Base-by-base conservation (phyloP, 2,797 vertebrate genomes). In the Spheniscus humboldti region DNA sequence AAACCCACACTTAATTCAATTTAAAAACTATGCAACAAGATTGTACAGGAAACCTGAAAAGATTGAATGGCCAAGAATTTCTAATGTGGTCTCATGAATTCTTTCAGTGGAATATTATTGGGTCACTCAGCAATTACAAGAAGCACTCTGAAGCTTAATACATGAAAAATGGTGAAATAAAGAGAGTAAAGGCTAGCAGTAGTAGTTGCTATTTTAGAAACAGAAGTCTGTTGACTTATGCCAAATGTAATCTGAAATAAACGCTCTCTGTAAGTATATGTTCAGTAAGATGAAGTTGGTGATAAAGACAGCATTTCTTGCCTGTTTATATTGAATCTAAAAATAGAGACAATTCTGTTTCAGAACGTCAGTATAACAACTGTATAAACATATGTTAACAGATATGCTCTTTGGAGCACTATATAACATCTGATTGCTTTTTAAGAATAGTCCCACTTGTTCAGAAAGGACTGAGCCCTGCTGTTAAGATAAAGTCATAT, bases 1-100 rank as follows among this genome's bases (percentile, higher is more conserved):
- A 90, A 96, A 83, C 62, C 45, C 12, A 50, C 45, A 20, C 75
- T 91, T 95, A 84, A 85, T 89, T 89, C 30, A 45, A 16, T 87
- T 89, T 74, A 13, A 93, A 96, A 97, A 78, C 76, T 85, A 16
- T 83, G 72, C 37, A 68, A 90, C 68, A 81, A 75, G 89, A 75
- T 90, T 52, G 50, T 94, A 74, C 78, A 81, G 62, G 84, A 96
- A 83, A 92, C 66, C 41, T 69, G 62, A 47, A 84, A 90, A 91
- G 77, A 87, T 56, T 78, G 71, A 73, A 84, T 93, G 77, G 57
- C 80, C 33, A 30, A 60, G 71, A 76, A 82, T 81, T 94, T 93
- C 47, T 86, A 66, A 74, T 82, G 77, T 76, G 83, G 55, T 76
- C 66, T 93, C 14, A 20, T 76, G 52, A 85, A 68, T 92, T 91